Evolutionary conservation across 1,140 invertebrate species (phyloP), one percentile per base, ranked within the genome.

Genomic region (Samia ricini): DNA sequence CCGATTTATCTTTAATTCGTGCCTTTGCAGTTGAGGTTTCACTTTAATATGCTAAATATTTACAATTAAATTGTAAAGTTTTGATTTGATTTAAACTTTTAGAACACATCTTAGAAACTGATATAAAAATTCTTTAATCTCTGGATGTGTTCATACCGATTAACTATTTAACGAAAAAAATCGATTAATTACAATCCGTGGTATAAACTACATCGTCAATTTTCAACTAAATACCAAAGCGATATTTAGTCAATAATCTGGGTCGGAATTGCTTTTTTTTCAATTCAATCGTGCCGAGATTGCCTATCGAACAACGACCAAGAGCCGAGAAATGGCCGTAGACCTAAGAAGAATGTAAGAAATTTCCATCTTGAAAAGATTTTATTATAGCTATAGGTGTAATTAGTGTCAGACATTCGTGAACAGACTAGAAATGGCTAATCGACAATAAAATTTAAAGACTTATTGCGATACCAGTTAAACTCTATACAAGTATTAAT

Each of bases 281-380:
- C 64, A 76, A 72, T 77, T 74, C 72, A 75, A 78, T 77, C 75
- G 71, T 68, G 68, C 68, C 58, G 69, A 81, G 78, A 85, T 83
- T 80, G 76, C 72, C 77, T 81, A 83, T 80, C 79, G 71, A 74
- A 58, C 63, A 64, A 63, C 68, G 69, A 75, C 78, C 69, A 68
- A 69, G 60, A 63, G 48, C 52, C 64, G 42, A 49, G 72, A 72
- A 76, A 84, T 66, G 64, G 69, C 64, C 71, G 64, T 71, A 77
- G 81, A 78, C 57, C 66, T 52, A 69, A 61, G 60, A 72, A 18
- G n/a, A 15, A 15, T 15, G n/a, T 42, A 42, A 15, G n/a, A n/a
- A 42, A 42, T 42, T 15, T 12, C 15, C 33, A 42, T 15, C n/a
- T 15, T 29, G 26, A 29, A 29, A 29, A 29, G 26, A 8, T 26